phyloP scores from a whole-genome alignment of 2,888 invertebrate genomes.

The Tachina grossa region DNA sequence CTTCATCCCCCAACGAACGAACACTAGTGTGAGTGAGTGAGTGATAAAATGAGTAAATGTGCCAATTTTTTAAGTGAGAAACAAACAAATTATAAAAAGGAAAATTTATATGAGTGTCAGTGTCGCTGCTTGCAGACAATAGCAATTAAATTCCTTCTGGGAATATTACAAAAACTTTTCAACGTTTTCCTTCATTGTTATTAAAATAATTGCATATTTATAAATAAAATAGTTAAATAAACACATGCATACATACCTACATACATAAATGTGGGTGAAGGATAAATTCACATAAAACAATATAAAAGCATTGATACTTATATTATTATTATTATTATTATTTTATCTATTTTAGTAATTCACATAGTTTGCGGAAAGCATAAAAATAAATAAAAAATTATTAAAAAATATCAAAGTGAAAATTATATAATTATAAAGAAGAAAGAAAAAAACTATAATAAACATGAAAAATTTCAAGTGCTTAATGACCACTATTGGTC shows the following conservation, averaged over 20 bases:
- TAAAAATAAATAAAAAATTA: not conserved
- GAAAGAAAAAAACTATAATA: constrained; percentile 6
- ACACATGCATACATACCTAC: not conserved
- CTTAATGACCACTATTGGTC: constrained; percentile 80
- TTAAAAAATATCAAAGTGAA: not conserved
- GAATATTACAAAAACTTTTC: constrained; percentile 64
- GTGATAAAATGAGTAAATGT: constrained; percentile 40
- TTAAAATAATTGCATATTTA: constrained; percentile 49
- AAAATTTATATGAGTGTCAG: constrained; percentile 60
- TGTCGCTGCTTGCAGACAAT: constrained; percentile 70
- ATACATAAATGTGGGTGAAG: constrained; percentile 42
- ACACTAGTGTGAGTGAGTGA: constrained; percentile 47
- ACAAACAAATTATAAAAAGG: constrained; percentile 35
- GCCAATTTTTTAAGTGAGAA: constrained; percentile 39
- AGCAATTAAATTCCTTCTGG: constrained; percentile 69
- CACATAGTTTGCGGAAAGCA: not conserved
- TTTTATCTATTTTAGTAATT: constrained; percentile 29
- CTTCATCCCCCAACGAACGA: constrained; percentile 33
- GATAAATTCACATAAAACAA: constrained; percentile 27
- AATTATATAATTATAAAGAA: not conserved
- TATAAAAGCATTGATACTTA: not conserved
- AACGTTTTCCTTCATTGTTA: constrained; percentile 36
- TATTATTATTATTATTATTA: not conserved
- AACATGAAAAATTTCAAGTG: constrained; percentile 80
- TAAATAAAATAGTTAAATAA: not conserved